These are phyloP conservation scores for Rosalia funebris DNA, from an alignment of 2,888 invertebrate species.

Conservation along the genomic window DNA sequence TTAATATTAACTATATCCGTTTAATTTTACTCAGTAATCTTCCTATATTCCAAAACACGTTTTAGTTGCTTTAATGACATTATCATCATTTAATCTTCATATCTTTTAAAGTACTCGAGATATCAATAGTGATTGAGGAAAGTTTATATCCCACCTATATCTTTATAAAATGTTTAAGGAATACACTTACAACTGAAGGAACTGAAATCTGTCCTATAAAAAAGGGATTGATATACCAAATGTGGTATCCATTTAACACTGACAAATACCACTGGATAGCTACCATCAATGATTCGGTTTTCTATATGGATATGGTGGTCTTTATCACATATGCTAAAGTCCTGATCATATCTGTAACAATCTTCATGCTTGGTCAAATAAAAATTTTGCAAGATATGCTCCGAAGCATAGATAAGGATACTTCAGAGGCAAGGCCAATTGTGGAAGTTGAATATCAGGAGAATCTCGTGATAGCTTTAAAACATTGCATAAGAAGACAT, in stretches of 20 bases:
- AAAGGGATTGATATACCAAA: constrained; percentile 23
- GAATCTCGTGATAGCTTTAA: background rate
- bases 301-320: constrained; percentile 14
- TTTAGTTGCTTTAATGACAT: no score
- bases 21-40: no score
- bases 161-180: no score
- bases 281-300: constrained; percentile 11
- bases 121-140: no score
- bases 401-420: constrained; percentile 9
- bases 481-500: constrained; percentile 11
- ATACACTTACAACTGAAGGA: background rate
- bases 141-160: no score
- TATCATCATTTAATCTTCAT: no score
- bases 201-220: constrained; percentile 23
- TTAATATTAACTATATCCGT: no score
- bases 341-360: constrained; percentile 10
- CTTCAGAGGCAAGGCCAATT: background rate
- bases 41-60: no score
- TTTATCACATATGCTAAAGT: constrained; percentile 25
- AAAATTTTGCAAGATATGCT: constrained; percentile 28
- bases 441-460: background rate
- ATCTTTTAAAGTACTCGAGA: no score
- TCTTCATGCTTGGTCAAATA: constrained; percentile 21
- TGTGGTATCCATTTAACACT: constrained; percentile 27
- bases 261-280: constrained; percentile 25